Base-by-base conservation (phyloP, 2,113 vertebrate species). In the Entomyzon cyanotis region DNA sequence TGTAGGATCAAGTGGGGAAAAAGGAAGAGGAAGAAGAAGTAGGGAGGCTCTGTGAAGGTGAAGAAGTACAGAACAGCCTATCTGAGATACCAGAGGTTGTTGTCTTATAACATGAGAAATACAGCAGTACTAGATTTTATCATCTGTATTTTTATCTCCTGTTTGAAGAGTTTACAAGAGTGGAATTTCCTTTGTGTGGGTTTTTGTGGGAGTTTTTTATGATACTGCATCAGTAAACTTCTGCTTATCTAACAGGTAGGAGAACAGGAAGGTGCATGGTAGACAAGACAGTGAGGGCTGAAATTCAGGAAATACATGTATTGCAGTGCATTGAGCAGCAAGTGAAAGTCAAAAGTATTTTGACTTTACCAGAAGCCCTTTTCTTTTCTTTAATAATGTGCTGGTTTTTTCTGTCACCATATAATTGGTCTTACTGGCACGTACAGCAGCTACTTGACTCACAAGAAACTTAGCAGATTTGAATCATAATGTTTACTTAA, bases 391-490 rank as follows among this genome's bases (percentile, higher is more conserved):
- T 55, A n/a, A 37, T 52, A 65, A 30, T 2, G 10, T 44, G n/a
- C 5, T 22, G 39, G 1, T 18, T 52, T 83, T 79, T 79, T 65
- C 19, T 86, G 37, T n/a, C 1, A 1, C 46, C 0, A 0, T 42
- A 18, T 76, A 24, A 59, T 65, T 77, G 37, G 2, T 87, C 24
- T 82, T 60, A 21, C 21, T 68, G 35, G 24, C 13, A 41, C 14
- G 8, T 56, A 28, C 0, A 11, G 27, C n/a, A 91, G 27, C 20
- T 65, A 11, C 11, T 49, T 20, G 7, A 22, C 52, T 75, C n/a
- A n/a, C 7, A 39, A 25, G 41, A 56, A 58, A 44, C n/a, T 30
- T 79, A 30, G 23, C 5, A 35, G 27, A 27, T 86, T 70, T 3
- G 3, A 41, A 13, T 42, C 9, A 24, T 49, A n/a, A 27, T 19